Conservation (phyloP, 2,888 invertebrate species). For the Osedax frankpressi region DNA sequence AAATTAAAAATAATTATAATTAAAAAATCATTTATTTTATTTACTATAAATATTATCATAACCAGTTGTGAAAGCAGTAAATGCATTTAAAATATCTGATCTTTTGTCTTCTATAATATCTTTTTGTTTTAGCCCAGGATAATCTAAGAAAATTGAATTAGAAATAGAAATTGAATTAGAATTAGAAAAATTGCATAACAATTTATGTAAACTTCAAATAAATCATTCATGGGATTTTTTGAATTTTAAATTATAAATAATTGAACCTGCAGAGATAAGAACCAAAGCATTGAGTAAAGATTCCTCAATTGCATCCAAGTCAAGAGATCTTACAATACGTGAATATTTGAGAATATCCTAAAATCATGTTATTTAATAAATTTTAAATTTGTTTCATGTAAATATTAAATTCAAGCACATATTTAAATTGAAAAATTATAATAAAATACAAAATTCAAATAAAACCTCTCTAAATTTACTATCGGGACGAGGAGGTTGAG, state of each 20-base stretch:
- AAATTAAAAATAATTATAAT: background rate
- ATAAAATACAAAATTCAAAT: constrained; percentile 20
- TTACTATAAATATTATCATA: background rate
- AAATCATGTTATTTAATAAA: too few species aligned
- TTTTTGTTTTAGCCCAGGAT: constrained; percentile 24
- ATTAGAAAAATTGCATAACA: background rate
- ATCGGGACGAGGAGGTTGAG: background rate
- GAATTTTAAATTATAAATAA: background rate
- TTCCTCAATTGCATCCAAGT: constrained; percentile 24
- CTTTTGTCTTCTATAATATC: constrained; percentile 22
- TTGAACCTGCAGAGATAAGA: constrained; percentile 24
- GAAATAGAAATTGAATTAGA: background rate
- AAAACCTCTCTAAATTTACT: constrained; percentile 24
- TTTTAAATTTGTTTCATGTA: too few species aligned
- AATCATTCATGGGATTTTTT: background rate
- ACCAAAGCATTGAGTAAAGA: constrained; percentile 26
- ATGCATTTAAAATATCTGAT: constrained; percentile 20
- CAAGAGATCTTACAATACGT: constrained; percentile 15
- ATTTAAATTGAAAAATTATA: constrained; percentile 20
- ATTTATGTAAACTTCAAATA: background rate
- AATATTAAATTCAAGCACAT: too few species aligned
- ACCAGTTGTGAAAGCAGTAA: constrained; percentile 28
- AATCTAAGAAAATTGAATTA: constrained; percentile 24
- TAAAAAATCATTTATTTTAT: background rate
- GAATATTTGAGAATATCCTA: constrained; percentile 21